Base-by-base conservation (phyloP, 2,888 invertebrate genomes). In the Bombylius discolor region DNA sequence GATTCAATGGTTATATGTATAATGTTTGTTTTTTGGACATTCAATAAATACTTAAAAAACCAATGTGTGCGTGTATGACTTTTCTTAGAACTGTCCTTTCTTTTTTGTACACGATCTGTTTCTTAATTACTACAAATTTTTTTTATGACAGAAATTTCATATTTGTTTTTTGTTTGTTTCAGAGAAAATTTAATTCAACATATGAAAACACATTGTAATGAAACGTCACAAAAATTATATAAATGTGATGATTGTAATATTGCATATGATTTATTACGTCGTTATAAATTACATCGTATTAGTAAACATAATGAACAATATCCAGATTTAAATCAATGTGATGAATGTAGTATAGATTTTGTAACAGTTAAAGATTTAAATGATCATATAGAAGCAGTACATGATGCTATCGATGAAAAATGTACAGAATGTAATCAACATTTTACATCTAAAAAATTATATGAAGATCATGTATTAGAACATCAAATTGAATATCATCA, bases 171-270 rank as follows among this genome's bases (percentile, higher is more conserved):
- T 52, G 47, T 39, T n/a, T 39, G 36, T 3, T 63, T 11, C 42
- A 65, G 65, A 33, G 58, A 62, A 51, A 64, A 64, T 49, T 55
- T 65, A 5, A 57, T 65, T 9, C 63, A 61, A 34, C 65, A 65
- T 57, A 51, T 64, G 14, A 59, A 60, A 51, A 65, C 63, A 52
- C 64, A 65, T 44, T 59, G 62, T 45, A 58, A 59, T 7, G 59
- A 58, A 23, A 46, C 52, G 5, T 11, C 8, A 11, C 52, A 58
- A 50, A 61, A 57, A 33, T 55, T 64, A 36, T 62, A 57, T 55
- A 60, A 63, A 44, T 65, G 65, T 36, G 58, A 57, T 3, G 64
- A 64, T 13, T 65, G 65, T 51, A 51, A 60, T n/a, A 62, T 64
- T 7, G 64, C 59, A 7, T 65, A 64, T 47, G 63, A 62, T 33